Base-by-base conservation (phyloP, 2,797 vertebrate genomes). In the Galago senegalensis region DNA sequence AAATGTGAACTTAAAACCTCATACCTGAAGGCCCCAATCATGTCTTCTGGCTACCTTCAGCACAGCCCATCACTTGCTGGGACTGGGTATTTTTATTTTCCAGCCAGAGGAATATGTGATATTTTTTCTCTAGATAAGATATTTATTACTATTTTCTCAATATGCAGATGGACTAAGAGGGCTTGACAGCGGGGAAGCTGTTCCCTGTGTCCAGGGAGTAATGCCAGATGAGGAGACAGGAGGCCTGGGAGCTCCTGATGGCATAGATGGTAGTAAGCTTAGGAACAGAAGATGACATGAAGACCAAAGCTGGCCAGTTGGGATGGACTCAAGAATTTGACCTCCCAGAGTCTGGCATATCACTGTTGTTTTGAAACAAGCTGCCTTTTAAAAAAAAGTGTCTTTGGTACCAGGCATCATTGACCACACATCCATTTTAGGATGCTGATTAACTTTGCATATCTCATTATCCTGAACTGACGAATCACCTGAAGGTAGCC, bases 241-340 rank as follows among this genome's bases (percentile, higher is more conserved):
- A 73, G 81, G 27, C 69, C n/a, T 16, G 8, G 46, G 29, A 21
- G 25, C 70, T 88, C 72, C 27, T 43, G 40, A 20, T 29, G 27
- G 29, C 23, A 12, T 18, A 34, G n/a, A 16, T 25, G 69, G 31
- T 23, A 53, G 34, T 25, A 29, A 81, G n/a, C 61, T 25, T 7
- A 20, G 63, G 56, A 58, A 34, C 69, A 67, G 70, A 63, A 65
- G 72, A n/a, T 49, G 75, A 21, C 49, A 40, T 1, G 34, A 37
- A 72, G 46, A 56, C 75, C 69, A 27, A 67, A 73, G 61, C 77
- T 63, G 53, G 80, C 73, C 77, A 77, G 34, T 17, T 93, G 93
- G 91, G 86, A 61, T 0, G 7, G 27, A 87, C 83, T 97, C 93
- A 79, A 85, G 95, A 84, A 84, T 87, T 2, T 60, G 95, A 72